Conservation (phyloP, 2,888 invertebrate genomes). For the Trichogramma dendrolimi region DNA sequence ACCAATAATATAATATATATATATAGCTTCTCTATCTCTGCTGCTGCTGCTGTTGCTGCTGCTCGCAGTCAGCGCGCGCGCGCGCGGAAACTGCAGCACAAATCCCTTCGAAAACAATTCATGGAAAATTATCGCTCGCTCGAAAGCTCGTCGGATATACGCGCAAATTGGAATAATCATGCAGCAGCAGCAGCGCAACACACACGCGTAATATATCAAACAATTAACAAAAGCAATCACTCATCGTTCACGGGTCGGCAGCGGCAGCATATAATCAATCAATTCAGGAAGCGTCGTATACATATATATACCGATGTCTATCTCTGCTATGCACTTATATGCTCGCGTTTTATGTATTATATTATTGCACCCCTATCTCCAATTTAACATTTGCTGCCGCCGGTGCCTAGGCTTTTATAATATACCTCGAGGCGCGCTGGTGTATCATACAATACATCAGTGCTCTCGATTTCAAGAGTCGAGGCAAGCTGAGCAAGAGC, state of each 20-base stretch:
- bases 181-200: not conserved
- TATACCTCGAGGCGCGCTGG: no score
- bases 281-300: not conserved
- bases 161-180: slow-evolving; percentile 5
- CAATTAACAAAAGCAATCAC: slow-evolving; percentile 8
- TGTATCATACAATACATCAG: no score
- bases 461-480: slow-evolving; percentile 14
- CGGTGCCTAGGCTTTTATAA: no score
- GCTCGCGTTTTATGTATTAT: not conserved
- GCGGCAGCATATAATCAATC: slow-evolving; percentile 8
- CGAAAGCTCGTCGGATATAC: no score
- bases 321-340: not conserved
- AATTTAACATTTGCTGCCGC: no score
- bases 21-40: no score
- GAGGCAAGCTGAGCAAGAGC: slow-evolving; percentile 20
- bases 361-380: not conserved
- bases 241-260: slow-evolving; percentile 8
- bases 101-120: no score
- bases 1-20: no score
- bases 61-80: no score
- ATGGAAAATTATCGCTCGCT: no score
- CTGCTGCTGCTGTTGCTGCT: no score
- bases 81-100: no score
- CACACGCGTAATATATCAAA: not conserved
- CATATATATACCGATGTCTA: not conserved